These are phyloP conservation scores for Melospiza georgiana DNA, from an alignment of 2,113 vertebrate species.

Conservation along the genomic window DNA sequence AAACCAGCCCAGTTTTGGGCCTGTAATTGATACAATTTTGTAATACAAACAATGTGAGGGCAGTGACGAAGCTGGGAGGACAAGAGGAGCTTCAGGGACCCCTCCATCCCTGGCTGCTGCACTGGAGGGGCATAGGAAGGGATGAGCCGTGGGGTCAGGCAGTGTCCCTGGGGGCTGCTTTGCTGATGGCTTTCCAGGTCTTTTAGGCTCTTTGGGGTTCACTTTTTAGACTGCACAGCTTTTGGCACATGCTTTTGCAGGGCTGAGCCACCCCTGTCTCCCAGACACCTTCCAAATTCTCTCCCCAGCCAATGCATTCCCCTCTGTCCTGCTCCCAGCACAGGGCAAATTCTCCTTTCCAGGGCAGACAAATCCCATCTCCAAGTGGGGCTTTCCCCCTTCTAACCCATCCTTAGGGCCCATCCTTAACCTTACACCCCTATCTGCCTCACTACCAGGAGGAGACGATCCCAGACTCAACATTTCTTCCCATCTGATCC, in stretches of 20 bases:
- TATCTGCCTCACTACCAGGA: background rate
- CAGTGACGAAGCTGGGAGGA: background rate
- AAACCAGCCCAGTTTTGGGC: background rate
- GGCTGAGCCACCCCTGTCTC: background rate
- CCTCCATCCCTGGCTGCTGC: background rate
- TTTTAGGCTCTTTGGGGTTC: background rate
- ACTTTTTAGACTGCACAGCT: background rate
- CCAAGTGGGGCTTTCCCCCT: background rate
- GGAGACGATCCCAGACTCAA: background rate
- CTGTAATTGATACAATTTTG: background rate
- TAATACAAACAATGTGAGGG: rapidly evolving
- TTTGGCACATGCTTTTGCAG: background rate
- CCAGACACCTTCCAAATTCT: background rate
- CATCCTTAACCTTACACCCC: background rate
- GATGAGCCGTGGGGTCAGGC: background rate
- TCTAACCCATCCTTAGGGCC: background rate
- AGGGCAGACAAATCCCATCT: background rate
- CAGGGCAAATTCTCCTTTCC: background rate
- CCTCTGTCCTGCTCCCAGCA: background rate
- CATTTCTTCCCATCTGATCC: background rate
- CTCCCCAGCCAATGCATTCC: rapidly evolving
- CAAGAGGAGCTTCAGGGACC: background rate
- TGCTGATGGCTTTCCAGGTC: background rate
- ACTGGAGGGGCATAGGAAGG: rapidly evolving
- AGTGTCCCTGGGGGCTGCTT: background rate